Conservation (phyloP, 2,888 invertebrate species). For the Ectemnius cavifrons region DNA sequence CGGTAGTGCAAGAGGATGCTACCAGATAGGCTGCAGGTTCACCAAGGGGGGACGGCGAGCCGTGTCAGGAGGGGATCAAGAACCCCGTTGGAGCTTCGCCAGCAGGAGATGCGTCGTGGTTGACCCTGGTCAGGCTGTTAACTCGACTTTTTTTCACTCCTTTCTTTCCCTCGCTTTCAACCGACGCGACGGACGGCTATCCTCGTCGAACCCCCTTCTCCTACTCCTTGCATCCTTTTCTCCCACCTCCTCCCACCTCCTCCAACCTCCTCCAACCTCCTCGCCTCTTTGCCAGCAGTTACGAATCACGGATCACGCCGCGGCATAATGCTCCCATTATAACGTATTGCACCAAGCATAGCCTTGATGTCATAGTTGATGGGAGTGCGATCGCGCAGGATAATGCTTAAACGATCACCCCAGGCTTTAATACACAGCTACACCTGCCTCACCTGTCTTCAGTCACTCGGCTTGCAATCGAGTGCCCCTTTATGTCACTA, state of each 20-base stretch:
- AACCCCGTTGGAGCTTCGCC: constrained; percentile 23
- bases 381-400: constrained; percentile 45
- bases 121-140: constrained; percentile 51
- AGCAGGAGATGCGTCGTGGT: constrained; percentile 27
- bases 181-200: background rate
- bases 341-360: constrained; percentile 44
- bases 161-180: constrained; percentile 15
- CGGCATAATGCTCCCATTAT: constrained; percentile 38
- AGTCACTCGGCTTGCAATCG: background rate
- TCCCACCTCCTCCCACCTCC: constrained; percentile 7
- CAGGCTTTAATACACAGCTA: constrained; percentile 21
- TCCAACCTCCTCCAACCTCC: constrained; percentile 2
- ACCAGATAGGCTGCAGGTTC: constrained; percentile 51
- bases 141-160: constrained; percentile 3
- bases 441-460: constrained; percentile 13
- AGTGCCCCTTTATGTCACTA: too few species aligned
- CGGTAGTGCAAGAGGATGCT: constrained; percentile 67
- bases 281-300: background rate
- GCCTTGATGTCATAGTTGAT: constrained; percentile 58
- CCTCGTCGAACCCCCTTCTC: background rate
- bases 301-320: constrained; percentile 19
- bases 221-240: constrained; percentile 10
- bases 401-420: constrained; percentile 35
- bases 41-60: constrained; percentile 12
- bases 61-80: constrained; percentile 33